Evolutionary conservation across 92 coral and sea anemone species (phyloP), one percentile per base, ranked within the genome.

Genomic region (Palythoa grandiflora): DNA sequence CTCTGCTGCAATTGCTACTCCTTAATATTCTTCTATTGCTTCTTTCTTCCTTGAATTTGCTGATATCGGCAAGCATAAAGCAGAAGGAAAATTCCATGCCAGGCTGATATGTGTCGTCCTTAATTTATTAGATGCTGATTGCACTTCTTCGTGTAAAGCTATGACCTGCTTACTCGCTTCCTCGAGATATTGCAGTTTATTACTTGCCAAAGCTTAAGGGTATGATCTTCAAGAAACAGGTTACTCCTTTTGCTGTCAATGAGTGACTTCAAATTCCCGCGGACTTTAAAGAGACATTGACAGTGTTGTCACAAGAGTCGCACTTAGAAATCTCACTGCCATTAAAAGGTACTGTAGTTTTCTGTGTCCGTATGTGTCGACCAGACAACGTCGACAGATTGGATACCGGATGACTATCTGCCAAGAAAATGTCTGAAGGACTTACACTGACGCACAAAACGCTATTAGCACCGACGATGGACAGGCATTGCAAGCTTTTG

Each of bases 231-330:
- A n/a, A 71, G 53, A 57, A 84, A 84, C 61, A 84, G 11, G 36
- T 84, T 75, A 77, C 71, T 84, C 70, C 72, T 57, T 84, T 73
- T 84, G 88, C 65, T 60, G 65, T 52, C 88, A 51, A 84, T 21
- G 2, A 73, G 71, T 73, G 47, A 37, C 79, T 35, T 59, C 28
- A 84, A 65, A 20, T 84, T 80, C 48, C 28, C 73, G 80, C 88
- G 14, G 44, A 71, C 19, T 59, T 63, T 72, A 84, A 84, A 47
- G 83, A 65, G 54, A 68, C 73, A 68, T 85, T 73, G 15, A 85
- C 80, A 85, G 74, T 78, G 79, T 44, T 73, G 17, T 52, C 57
- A 84, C 83, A 85, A 74, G 89, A 85, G 39, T 85, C 71, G 20
- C 80, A 85, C 73, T 85, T 85, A 8, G 73, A 79, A 19, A 74